A percentile compares a stretch with the other conserved stretches of the same genome.
Conservation (phyloP, 2,113 vertebrate species). For the Carassius carassius region DNA sequence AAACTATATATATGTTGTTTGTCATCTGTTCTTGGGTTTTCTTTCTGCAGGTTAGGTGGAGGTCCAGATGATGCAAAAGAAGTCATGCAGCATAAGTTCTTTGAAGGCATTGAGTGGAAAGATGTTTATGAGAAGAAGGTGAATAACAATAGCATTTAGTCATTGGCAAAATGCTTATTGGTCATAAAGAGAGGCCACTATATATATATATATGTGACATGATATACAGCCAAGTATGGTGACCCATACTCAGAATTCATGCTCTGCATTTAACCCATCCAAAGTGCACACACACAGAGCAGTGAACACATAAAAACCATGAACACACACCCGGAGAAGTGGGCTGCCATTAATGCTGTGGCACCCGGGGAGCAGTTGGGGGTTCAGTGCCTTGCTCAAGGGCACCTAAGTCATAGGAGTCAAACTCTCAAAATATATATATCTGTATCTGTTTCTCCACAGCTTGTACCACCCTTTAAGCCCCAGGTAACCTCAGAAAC, state of each 20-base stretch:
- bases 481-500: conserved; percentile 89
- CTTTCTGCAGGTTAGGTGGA: conserved; percentile 86
- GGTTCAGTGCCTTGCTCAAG: too few relatives aligned
- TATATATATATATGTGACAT: neutral
- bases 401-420: too few relatives aligned
- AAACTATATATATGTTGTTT: too few relatives aligned
- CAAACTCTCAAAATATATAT: too few relatives aligned
- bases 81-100: conserved; percentile 98
- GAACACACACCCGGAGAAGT: too few relatives aligned
- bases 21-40: neutral
- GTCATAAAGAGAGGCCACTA: neutral
- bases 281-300: too few relatives aligned
- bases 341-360: too few relatives aligned
- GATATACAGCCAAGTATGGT: too few relatives aligned
- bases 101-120: conserved; percentile 91
- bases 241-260: too few relatives aligned
- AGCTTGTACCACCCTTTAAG: conserved; percentile 85
- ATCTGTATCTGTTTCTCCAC: neutral
- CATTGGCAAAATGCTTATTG: neutral
- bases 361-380: too few relatives aligned
- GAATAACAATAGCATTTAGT: neutral
- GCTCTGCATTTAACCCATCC: too few relatives aligned
- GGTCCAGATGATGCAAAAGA: conserved; percentile 95
- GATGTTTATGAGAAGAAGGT: conserved; percentile 98
- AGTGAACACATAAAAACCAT: too few relatives aligned